Percentiles rank a stretch among this genome's conserved stretches.
Evolutionary conservation across 2,797 vertebrate genomes (phyloP).

Genomic region (Hippoglossus hippoglossus): DNA sequence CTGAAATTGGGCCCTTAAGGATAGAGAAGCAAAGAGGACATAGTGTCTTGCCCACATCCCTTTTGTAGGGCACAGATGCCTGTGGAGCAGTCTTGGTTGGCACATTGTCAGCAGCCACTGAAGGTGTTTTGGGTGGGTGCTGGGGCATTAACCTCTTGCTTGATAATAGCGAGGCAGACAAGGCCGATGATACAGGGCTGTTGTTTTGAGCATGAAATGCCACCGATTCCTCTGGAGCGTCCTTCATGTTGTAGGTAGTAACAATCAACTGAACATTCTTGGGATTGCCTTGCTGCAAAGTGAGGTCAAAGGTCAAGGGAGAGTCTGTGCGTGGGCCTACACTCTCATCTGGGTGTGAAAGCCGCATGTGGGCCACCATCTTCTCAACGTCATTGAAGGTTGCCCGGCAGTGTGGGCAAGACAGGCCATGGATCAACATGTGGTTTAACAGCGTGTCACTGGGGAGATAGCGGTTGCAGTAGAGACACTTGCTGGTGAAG

Average conservation of each 20-base stretch:
- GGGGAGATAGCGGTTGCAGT: conserved; percentile 98
- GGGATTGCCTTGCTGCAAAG: conserved; percentile 97
- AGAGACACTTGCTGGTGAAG: conserved; percentile 99
- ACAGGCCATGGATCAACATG: conserved; percentile 98
- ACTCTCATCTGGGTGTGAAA: conserved; percentile 92
- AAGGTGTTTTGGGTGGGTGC: conserved; percentile 85
- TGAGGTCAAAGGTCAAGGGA: conserved; percentile 97
- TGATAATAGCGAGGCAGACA: conserved; percentile 68
- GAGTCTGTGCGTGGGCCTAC: conserved; percentile 95
- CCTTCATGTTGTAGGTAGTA: conserved; percentile 97
- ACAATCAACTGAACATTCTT: conserved; percentile 98
- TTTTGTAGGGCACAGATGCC: conserved; percentile 96
- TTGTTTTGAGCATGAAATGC: conserved; percentile 96
- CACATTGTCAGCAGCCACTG: conserved; percentile 84
- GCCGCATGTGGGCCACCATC: conserved; percentile 97
- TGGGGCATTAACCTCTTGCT: conserved; percentile 72
- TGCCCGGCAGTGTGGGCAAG: conserved; percentile 95
- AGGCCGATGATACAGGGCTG: conserved; percentile 77
- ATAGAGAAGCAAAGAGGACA: conserved; percentile 99
- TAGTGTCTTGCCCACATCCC: conserved; percentile 97
- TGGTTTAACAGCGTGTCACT: conserved; percentile 98
- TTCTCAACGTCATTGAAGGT: conserved; percentile 99
- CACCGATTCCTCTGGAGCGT: conserved; percentile 95
- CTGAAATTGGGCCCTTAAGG: conserved; percentile 97
- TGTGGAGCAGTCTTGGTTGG: conserved; percentile 88